Conservation (phyloP, 2,797 vertebrate species). For the Sebastolobus altivelis region DNA sequence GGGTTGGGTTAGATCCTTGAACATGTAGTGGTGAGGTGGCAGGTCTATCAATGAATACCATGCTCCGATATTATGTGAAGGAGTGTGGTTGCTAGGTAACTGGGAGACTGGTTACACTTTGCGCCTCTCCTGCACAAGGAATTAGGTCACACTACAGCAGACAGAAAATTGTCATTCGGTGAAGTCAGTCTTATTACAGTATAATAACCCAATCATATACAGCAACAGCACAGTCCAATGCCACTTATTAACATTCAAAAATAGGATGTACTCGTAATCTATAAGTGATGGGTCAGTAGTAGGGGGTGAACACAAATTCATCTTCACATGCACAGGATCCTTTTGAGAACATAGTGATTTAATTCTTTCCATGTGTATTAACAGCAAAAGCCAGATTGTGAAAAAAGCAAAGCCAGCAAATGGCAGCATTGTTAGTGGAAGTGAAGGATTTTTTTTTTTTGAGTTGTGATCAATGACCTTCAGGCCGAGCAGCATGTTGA, state of each 20-base stretch:
- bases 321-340: constrained; percentile 70
- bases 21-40: constrained; percentile 65
- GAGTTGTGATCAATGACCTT: constrained; percentile 15
- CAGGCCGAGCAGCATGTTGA: constrained; percentile 4
- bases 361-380: background rate
- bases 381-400: constrained; percentile 34
- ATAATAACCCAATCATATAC: constrained; percentile 46
- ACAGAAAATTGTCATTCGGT: constrained; percentile 60
- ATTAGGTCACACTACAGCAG: constrained; percentile 69
- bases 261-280: constrained; percentile 19
- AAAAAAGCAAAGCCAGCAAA: constrained; percentile 22
- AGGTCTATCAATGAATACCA: constrained; percentile 73
- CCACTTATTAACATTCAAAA: constrained; percentile 26
- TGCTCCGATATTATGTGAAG: constrained; percentile 71
- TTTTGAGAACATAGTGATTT: constrained; percentile 55
- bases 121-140: constrained; percentile 70
- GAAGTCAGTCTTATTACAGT: constrained; percentile 43
- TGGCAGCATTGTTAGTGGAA: constrained; percentile 8
- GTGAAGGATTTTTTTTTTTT: background rate
- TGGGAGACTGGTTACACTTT: constrained; percentile 71
- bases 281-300: constrained; percentile 57
- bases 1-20: constrained; percentile 48
- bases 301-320: constrained; percentile 53
- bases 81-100: constrained; percentile 79
- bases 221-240: constrained; percentile 52